Evolutionary conservation across 2,888 invertebrate genomes (phyloP).

Genomic region (Loripinus fragilis): DNA sequence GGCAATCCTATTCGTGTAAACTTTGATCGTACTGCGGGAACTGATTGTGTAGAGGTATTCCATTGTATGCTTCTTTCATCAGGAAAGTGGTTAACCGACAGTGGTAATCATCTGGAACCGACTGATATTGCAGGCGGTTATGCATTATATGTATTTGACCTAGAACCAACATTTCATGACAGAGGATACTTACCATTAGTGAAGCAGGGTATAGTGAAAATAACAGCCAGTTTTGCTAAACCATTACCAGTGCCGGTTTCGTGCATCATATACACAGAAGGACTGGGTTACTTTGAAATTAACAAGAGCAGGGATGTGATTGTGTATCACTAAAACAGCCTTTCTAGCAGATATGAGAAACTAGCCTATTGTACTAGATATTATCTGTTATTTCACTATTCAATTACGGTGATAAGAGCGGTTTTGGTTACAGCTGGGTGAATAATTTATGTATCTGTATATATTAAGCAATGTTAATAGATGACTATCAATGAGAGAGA

Average conservation of each 20-base stretch:
- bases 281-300: slow-evolving; percentile 24
- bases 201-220: slow-evolving; percentile 32
- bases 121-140: slow-evolving; percentile 23
- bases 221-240: slow-evolving; percentile 15
- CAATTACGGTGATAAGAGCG: no score
- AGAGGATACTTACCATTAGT: slow-evolving; percentile 11
- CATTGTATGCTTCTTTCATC: slow-evolving; percentile 6
- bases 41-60: slow-evolving; percentile 9
- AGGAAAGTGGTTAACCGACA: slow-evolving; percentile 21
- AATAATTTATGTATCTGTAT: no score
- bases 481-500: no score
- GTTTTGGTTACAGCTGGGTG: no score
- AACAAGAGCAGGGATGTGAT: slow-evolving; percentile 30
- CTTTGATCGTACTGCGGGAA: slow-evolving; percentile 16
- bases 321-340: background rate
- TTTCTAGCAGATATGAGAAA: background rate
- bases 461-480: no score
- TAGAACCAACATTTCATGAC: slow-evolving; percentile 28
- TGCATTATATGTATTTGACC: slow-evolving; percentile 27
- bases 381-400: no score
- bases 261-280: slow-evolving; percentile 30
- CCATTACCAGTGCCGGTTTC: slow-evolving; percentile 25
- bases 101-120: slow-evolving; percentile 18
- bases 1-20: slow-evolving; percentile 22
- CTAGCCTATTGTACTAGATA: background rate